Percentiles rank a stretch among this genome's conserved stretches.
Conservation (phyloP, 1,140 invertebrate species). For the Meteorus sp. region DNA sequence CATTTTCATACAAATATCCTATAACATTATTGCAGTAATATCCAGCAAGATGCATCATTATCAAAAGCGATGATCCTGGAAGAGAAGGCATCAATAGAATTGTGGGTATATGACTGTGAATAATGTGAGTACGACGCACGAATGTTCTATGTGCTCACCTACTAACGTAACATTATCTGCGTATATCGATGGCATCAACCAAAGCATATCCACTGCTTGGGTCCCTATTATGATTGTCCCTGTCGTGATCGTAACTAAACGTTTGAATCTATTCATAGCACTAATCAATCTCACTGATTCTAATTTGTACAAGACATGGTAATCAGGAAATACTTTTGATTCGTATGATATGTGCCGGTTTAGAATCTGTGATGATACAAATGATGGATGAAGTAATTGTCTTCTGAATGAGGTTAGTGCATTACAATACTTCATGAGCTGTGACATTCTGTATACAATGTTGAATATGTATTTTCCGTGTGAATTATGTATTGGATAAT, state of each 20-base stretch:
- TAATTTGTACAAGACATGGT: slow-evolving; percentile 32
- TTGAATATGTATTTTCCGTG: too few species aligned
- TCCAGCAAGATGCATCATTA: slow-evolving; percentile 37
- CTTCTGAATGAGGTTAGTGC: background rate
- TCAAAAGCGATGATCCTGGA: slow-evolving; percentile 15
- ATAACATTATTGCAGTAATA: slow-evolving; percentile 57
- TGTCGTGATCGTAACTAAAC: background rate
- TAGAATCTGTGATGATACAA: slow-evolving; percentile 1
- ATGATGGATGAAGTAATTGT: slow-evolving; percentile 11
- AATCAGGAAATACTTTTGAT: slow-evolving; percentile 28
- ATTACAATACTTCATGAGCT: background rate
- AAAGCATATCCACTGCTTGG: background rate
- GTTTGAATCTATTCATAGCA: slow-evolving; percentile 28
- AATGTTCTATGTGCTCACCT: background rate
- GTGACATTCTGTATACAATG: slow-evolving; percentile 8
- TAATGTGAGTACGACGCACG: background rate
- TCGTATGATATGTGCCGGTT: background rate
- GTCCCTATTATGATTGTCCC: background rate
- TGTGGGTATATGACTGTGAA: background rate
- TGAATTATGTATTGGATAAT: too few species aligned
- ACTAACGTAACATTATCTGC: too few species aligned
- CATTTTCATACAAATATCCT: slow-evolving; percentile 62
- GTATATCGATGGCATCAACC: too few species aligned
- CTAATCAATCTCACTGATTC: background rate
- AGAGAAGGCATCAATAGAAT: background rate